Evolutionary conservation across 2,888 invertebrate genomes (phyloP).

Genomic region (Drosophila infuscata): DNA sequence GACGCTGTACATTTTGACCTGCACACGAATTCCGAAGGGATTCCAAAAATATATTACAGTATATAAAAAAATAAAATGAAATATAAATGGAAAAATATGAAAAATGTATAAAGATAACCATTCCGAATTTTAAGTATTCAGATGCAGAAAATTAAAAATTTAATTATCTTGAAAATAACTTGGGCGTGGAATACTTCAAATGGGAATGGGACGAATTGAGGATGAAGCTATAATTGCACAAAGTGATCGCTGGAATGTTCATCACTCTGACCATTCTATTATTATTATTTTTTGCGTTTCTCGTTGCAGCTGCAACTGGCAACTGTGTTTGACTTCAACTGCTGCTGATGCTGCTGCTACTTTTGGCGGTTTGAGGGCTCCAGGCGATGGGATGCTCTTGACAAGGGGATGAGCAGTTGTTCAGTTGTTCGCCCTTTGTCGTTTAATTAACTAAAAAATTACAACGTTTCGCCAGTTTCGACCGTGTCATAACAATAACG

Average conservation of each 20-base stretch:
- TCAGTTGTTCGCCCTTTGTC: slow-evolving; percentile 57
- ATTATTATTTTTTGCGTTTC: background rate
- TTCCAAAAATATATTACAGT: background rate
- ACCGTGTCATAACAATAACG: slow-evolving; percentile 55
- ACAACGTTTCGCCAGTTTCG: slow-evolving; percentile 7
- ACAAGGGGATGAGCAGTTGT: slow-evolving; percentile 41
- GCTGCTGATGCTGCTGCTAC: slow-evolving; percentile 3
- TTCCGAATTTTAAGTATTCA: background rate
- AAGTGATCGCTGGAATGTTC: slow-evolving; percentile 11
- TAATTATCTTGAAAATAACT: background rate
- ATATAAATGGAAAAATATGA: background rate
- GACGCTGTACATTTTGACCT: background rate
- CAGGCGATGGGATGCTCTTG: slow-evolving; percentile 29
- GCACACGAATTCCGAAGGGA: background rate
- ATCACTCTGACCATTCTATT: background rate
- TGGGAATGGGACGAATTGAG: background rate
- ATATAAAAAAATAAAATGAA: background rate
- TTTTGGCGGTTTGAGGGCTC: slow-evolving; percentile 17
- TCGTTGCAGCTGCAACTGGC: slow-evolving; percentile 38
- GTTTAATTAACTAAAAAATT: slow-evolving; percentile 79
- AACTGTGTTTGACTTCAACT: slow-evolving; percentile 33
- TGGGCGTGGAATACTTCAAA: no score
- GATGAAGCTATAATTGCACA: background rate
- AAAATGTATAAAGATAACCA: background rate
- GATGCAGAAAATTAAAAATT: background rate